phyloP scores from a whole-genome alignment of 2,113 vertebrate genomes.

The Oreamnos americanus region DNA sequence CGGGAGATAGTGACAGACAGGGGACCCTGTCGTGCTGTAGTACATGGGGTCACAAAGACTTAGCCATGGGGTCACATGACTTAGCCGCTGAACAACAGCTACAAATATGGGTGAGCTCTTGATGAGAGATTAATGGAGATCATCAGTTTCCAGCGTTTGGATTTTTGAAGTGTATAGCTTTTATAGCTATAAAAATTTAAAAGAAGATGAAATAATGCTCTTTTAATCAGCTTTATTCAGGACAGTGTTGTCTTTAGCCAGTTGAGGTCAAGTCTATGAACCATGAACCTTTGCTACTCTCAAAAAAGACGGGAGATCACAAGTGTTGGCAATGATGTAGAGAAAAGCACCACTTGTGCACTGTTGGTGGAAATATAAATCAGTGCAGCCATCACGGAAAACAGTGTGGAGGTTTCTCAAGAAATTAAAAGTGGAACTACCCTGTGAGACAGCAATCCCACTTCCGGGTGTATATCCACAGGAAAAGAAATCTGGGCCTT shows the following conservation, averaged over 20 bases:
- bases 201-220: neutral
- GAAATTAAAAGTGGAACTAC: neutral
- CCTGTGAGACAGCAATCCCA: neutral
- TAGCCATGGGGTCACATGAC: neutral
- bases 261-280: neutral
- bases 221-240: neutral
- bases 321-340: neutral
- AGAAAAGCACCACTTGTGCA: neutral
- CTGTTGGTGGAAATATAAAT: neutral
- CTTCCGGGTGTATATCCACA: neutral
- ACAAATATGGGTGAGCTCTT: neutral
- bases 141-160: neutral
- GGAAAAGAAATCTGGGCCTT: neutral
- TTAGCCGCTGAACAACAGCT: neutral
- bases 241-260: neutral
- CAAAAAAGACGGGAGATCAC: neutral
- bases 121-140: neutral
- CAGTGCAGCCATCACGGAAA: neutral
- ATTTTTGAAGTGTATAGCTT: neutral
- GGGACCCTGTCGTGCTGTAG: fast-evolving
- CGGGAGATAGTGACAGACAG: neutral
- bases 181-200: neutral
- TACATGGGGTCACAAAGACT: neutral
- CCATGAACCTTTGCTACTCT: neutral
- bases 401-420: neutral